Base-by-base conservation (phyloP, 2,113 vertebrate genomes). In the Proteles cristata region DNA sequence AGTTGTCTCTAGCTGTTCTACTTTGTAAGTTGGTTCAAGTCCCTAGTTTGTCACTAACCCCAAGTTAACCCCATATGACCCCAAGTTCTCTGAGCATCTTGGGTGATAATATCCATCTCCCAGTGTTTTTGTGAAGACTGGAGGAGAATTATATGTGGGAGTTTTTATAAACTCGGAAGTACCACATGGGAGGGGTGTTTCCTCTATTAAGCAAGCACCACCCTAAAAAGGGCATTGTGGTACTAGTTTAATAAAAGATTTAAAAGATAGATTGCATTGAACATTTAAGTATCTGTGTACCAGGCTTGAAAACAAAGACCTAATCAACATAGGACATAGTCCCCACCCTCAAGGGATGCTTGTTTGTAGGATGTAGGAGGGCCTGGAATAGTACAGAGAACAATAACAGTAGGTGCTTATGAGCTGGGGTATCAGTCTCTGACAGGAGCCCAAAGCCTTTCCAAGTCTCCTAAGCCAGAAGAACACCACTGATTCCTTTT, bases 251-350 rank as follows among this genome's bases (percentile, higher is more conserved):
- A 61, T 21, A 58, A 17, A n/a, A 89, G 48, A 81, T 77, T 63
- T 77, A 26, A 33, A 26, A 85, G 89, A 82, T 1, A 65, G 9
- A 26, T 1, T 19, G 28, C 33, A 88, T 61, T 79, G 33, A 73
- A 79, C 31, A 79, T 28, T 63, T 26, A 76, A n/a, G 25, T 73
- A 87, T 25, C 16, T 68, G 23, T 28, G 21, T 8, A 26, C 31
- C 7, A 91, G 28, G 26, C 61, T 96, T 90, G 39, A 81, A 96
- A 92, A 88, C 68, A 90, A 97, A 96, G 66, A 39, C 25, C 58
- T 48, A 43, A 11, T 23, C 19, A 23, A 88, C 11, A 53, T 0
- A 61, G 48, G 26, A 83, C 53, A 82, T 3, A 92, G 14, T 45
- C 19, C 53, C 79, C 19, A 58, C 71, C 53, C 19, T 69, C 87